A percentile compares a stretch with the other conserved stretches of the same genome.
Conservation (phyloP, 2,888 invertebrate species). For the Acleris laterana region DNA sequence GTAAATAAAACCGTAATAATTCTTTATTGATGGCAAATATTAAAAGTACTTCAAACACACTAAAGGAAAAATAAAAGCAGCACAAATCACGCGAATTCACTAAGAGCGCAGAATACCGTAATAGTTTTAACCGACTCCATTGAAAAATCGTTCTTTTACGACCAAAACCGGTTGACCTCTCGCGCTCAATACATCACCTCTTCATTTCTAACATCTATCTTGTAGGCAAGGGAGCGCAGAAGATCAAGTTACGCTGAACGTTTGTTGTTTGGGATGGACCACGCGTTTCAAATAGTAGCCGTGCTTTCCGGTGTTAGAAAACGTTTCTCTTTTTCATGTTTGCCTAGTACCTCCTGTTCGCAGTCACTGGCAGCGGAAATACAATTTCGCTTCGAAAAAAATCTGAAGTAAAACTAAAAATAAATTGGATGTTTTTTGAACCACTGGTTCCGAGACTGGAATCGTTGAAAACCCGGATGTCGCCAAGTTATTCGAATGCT, state of each 20-base stretch:
- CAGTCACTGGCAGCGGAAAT: conserved; percentile 45
- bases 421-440: conserved; percentile 20
- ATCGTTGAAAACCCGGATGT: neutral
- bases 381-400: conserved; percentile 42
- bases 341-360: conserved; percentile 48
- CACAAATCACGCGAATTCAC: conserved; percentile 37
- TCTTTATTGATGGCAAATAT: conserved; percentile 24
- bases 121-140: conserved; percentile 48
- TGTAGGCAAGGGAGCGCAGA: conserved; percentile 24
- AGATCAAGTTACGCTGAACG: conserved; percentile 44
- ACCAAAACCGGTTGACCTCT: conserved; percentile 42
- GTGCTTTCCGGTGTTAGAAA: conserved; percentile 56
- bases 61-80: conserved; percentile 38
- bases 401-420: conserved; percentile 9
- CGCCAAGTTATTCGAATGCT: neutral
- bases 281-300: conserved; percentile 51
- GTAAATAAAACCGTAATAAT: too few relatives aligned
- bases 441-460: neutral
- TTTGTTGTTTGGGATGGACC: conserved; percentile 48
- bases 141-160: conserved; percentile 45
- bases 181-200: neutral
- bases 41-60: conserved; percentile 41
- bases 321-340: conserved; percentile 54
- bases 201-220: neutral
- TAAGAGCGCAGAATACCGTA: conserved; percentile 48